phyloP scores from a whole-genome alignment of 2,797 vertebrate genomes.

The Chrysocyon brachyurus region DNA sequence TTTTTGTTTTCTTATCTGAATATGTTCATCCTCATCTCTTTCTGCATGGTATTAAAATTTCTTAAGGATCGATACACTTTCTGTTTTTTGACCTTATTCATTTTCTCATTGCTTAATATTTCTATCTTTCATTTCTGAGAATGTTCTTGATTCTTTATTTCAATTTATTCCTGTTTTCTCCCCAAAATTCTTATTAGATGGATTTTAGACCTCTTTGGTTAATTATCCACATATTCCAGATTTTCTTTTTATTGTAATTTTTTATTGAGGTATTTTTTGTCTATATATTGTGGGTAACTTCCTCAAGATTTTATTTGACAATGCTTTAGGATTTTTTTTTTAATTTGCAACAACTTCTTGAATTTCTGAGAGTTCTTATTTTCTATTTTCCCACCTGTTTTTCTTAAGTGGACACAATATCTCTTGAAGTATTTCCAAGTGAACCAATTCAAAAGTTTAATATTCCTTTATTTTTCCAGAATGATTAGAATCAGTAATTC shows the following conservation, averaged over 20 bases:
- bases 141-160: background rate
- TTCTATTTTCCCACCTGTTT: background rate
- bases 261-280: background rate
- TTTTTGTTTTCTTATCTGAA: background rate
- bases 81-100: background rate
- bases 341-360: background rate
- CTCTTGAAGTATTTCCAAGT: background rate
- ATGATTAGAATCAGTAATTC: background rate
- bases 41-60: background rate
- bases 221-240: background rate
- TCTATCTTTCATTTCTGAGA: background rate
- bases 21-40: background rate
- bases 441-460: background rate
- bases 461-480: background rate
- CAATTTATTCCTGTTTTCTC: background rate
- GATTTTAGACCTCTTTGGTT: background rate
- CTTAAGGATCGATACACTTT: background rate
- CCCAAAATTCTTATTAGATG: background rate
- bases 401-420: background rate
- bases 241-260: background rate
- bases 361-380: background rate
- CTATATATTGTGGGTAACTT: background rate
- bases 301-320: background rate
- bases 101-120: constrained; percentile 9
- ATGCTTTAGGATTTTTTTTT: background rate